A percentile compares a stretch with the other conserved stretches of the same genome.
Conservation (phyloP, 1,140 invertebrate species). For the Tyrophagus putrescentiae region DNA sequence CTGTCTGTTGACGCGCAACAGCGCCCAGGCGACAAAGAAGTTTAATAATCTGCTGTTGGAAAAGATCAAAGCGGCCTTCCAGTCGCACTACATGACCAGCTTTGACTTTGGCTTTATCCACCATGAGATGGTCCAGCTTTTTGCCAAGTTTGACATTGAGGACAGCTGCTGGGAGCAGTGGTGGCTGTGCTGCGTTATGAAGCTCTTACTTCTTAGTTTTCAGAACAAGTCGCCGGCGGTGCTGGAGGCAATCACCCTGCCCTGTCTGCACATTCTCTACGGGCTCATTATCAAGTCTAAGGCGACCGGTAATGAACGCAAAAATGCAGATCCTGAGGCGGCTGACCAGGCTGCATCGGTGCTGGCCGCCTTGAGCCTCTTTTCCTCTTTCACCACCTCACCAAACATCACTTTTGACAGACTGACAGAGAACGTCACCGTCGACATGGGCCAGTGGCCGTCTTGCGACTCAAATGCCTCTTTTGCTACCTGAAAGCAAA, state of each 20-base stretch:
- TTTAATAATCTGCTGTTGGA: slow-evolving; percentile 64
- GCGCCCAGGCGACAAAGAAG: slow-evolving; percentile 66
- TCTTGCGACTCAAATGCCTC: slow-evolving; percentile 55
- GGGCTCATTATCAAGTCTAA: slow-evolving; percentile 52
- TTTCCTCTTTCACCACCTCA: neutral
- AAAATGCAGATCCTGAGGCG: slow-evolving; percentile 29
- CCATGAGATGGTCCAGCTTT: slow-evolving; percentile 72
- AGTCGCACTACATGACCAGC: slow-evolving; percentile 39
- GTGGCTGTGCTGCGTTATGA: slow-evolving; percentile 70
- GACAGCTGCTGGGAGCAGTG: slow-evolving; percentile 89
- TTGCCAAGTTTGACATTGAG: slow-evolving; percentile 71
- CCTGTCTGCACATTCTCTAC: slow-evolving; percentile 61
- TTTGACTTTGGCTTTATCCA: slow-evolving; percentile 59
- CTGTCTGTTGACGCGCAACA: slow-evolving; percentile 77
- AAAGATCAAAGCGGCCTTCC: slow-evolving; percentile 46
- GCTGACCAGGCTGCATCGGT: slow-evolving; percentile 27
- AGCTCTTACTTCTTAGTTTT: slow-evolving; percentile 60
- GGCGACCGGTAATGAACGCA: slow-evolving; percentile 26
- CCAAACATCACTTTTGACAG: neutral
- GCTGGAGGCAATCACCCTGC: slow-evolving; percentile 58
- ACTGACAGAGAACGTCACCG: slow-evolving; percentile 38
- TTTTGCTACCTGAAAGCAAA: slow-evolving; percentile 52
- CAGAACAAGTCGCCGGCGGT: slow-evolving; percentile 53
- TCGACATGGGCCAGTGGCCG: slow-evolving; percentile 60
- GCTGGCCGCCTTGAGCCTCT: slow-evolving; percentile 21